phyloP scores from a whole-genome alignment of 1,140 invertebrate genomes.

The Anthonomus grandis region DNA sequence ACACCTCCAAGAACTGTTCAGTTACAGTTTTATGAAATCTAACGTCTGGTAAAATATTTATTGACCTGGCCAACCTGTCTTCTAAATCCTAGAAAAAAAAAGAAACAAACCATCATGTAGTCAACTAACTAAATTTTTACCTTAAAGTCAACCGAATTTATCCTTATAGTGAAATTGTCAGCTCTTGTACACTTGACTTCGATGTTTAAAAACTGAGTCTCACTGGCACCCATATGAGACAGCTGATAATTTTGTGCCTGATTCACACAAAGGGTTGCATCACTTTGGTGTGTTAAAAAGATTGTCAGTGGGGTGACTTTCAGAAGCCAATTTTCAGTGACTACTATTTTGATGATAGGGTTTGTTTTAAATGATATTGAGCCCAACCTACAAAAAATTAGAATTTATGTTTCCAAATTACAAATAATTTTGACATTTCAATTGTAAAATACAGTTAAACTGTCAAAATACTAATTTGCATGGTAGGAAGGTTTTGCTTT shows the following conservation, averaged over 20 bases:
- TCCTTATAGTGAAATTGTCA: constrained; percentile 62
- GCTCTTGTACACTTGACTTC: constrained; percentile 65
- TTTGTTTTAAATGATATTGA: constrained; percentile 71
- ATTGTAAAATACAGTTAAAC: no score
- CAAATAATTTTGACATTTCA: no score
- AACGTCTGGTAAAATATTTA: constrained; percentile 72
- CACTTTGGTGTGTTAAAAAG: constrained; percentile 71
- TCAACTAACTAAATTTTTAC: constrained; percentile 1
- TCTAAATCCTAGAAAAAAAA: constrained; percentile 61
- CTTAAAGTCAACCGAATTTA: constrained; percentile 73
- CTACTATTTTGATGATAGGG: constrained; percentile 67
- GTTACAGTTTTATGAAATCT: constrained; percentile 75
- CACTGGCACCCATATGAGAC: constrained; percentile 59
- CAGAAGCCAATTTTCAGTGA: constrained; percentile 86
- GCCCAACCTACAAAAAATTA: constrained; percentile 48
- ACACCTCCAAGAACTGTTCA: constrained; percentile 80
- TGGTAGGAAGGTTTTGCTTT: no score
- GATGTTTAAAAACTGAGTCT: constrained; percentile 79
- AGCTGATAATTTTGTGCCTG: constrained; percentile 71
- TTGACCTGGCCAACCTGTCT: constrained; percentile 68
- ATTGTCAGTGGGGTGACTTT: constrained; percentile 76
- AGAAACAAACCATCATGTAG: neutral
- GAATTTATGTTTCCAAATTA: neutral
- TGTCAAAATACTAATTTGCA: no score
- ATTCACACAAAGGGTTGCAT: constrained; percentile 70